A percentile compares a stretch with the other conserved stretches of the same genome.
phyloP scores from a whole-genome alignment of 1,140 invertebrate species.

The Drosophila saltans region DNA sequence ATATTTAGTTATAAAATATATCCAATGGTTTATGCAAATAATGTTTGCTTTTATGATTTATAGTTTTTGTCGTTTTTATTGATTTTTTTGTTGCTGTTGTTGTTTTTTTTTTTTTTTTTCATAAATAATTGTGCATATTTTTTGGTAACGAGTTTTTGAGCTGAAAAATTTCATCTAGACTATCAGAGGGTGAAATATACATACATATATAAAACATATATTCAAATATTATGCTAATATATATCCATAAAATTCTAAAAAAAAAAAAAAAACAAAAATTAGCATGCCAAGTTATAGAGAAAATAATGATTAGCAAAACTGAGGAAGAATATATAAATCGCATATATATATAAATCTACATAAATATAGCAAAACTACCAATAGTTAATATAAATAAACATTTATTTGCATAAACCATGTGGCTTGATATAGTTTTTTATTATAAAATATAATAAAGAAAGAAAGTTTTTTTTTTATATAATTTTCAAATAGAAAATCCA shows the following conservation, averaged over 20 bases:
- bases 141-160: constrained; percentile 78
- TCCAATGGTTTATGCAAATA: constrained; percentile 83
- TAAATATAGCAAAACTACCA: constrained; percentile 13
- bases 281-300: constrained; percentile 9
- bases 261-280: not conserved
- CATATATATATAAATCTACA: constrained; percentile 34
- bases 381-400: constrained; percentile 30
- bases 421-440: constrained; percentile 29
- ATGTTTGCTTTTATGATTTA: constrained; percentile 46
- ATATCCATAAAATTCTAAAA: constrained; percentile 19
- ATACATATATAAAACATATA: not conserved
- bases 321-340: constrained; percentile 11
- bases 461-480: not conserved
- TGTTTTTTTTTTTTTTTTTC: constrained; percentile 45
- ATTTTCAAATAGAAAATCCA: not conserved
- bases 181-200: constrained; percentile 16
- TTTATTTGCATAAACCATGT: constrained; percentile 79
- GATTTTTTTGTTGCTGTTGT: constrained; percentile 40
- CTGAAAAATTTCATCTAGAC: constrained; percentile 65
- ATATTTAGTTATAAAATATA: constrained; percentile 21
- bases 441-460: not conserved
- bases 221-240: constrained; percentile 32
- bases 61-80: constrained; percentile 25
- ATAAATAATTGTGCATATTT: constrained; percentile 72
- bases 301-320: not conserved